phyloP scores from a whole-genome alignment of 1,140 invertebrate species.

The Drosophila bocki region DNA sequence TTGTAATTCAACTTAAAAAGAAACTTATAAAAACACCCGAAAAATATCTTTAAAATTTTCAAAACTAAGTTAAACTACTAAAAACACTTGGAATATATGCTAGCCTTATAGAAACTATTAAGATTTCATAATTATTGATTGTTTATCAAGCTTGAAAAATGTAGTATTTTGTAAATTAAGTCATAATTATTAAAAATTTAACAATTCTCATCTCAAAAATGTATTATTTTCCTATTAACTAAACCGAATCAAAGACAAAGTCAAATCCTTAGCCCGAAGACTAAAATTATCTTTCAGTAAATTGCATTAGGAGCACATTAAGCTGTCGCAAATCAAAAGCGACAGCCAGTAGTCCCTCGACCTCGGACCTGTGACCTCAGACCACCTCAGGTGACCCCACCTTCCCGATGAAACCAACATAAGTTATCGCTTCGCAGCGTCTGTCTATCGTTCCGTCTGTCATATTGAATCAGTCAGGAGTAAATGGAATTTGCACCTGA shows the following conservation, averaged over 20 bases:
- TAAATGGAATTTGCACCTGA: constrained; percentile 77
- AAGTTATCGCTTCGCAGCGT: constrained; percentile 49
- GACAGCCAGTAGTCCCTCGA: constrained; percentile 34
- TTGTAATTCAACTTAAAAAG: too few species aligned
- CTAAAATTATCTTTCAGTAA: constrained; percentile 37
- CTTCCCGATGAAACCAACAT: constrained; percentile 32
- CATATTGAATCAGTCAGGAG: constrained; percentile 76
- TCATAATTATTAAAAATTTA: neutral
- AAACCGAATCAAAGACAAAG: neutral
- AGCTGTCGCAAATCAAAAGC: constrained; percentile 57
- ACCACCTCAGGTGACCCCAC: neutral
- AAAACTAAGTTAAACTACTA: too few species aligned
- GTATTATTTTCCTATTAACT: neutral
- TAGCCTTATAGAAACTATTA: too few species aligned
- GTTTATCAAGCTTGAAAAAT: too few species aligned
- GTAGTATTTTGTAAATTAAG: neutral
- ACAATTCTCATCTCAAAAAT: neutral
- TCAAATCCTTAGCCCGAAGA: too few species aligned
- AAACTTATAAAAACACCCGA: too few species aligned
- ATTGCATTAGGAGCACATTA: constrained; percentile 64
- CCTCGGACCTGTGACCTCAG: neutral
- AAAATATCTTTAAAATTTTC: too few species aligned
- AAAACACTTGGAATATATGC: too few species aligned
- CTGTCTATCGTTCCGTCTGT: constrained; percentile 46
- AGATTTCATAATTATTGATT: too few species aligned